Base-by-base conservation (phyloP, 2,888 invertebrate species). In the Sturmia bella region DNA sequence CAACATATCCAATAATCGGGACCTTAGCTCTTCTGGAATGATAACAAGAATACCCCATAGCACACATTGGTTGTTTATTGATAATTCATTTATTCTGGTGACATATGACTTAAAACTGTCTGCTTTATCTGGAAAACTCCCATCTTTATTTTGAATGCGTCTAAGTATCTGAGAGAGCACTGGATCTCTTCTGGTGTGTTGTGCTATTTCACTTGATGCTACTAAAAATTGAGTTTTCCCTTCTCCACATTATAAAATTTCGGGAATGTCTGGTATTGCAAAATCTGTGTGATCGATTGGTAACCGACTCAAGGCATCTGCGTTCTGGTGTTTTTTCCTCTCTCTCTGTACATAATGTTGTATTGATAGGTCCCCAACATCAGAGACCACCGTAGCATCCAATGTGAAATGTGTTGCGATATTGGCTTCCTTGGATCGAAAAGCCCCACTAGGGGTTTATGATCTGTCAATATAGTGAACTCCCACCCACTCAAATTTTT, bases 231-330 rank as follows among this genome's bases (percentile, higher is more conserved):
- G 68, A 39, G 50, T 37, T 64, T 72, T 59, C 0, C 39, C 66
- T 15, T 75, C 66, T 3, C 43, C 54, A 37, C 54, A 74, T 21
- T 74, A 74, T 17, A 45, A 45, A n/a, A 66, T 48, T 41, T 75
- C 75, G 4, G 66, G 57, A 56, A 57, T 45, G 12, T 66, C 50
- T 59, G 75, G 63, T 17, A 66, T 24, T 2, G n/a, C 12, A n/a
- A 17, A 7, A 1, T 32, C 9, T 15, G 0, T 48, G 15, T 45
- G 39, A 17, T 54, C 17, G 13, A 76, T 41, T 13, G 69, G 69
- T 12, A 69, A 61, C 21, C 73, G 64, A 27, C 78, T 78, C 17
- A 77, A 56, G 12, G 50, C 72, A 19, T 78, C 78, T 9, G 57
- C 66, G 19, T 57, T 52, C 52, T 68, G 66, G 39, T 66, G 50